Evolutionary conservation across 2,797 vertebrate species (phyloP), one percentile per base, ranked within the genome.

Genomic region (Pterois miles): DNA sequence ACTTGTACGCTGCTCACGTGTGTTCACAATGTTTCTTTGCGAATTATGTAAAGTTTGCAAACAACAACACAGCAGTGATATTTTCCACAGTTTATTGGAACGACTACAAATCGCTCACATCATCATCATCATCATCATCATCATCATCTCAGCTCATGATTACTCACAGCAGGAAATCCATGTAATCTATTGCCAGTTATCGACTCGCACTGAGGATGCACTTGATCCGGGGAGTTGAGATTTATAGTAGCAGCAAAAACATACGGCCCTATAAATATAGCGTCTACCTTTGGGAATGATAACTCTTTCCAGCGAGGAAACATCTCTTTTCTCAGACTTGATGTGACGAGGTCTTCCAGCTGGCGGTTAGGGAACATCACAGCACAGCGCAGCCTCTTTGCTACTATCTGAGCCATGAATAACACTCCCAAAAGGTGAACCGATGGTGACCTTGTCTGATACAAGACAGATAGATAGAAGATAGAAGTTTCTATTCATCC

Each of bases 181-280:
- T 65, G 29, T 80, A 58, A 88, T 74, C 59, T 18, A 63, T 33
- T 76, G 82, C 72, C 72, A 82, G 76, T 62, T 83, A 88, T 90
- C 34, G 63, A 85, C 60, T 71, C 8, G 8, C 2, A 50, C 66
- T 63, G 70, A 85, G 69, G 81, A 88, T 68, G 71, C 62, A n/a
- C 68, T 80, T 69, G 53, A 81, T 76, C 62, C 69, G 62, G 40
- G 54, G 57, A 78, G 84, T 68, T 65, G 22, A 79, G 80, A 92
- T 91, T 90, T 87, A 90, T 86, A 52, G 76, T 48, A 31, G 67
- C 71, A 77, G 72, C 46, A 80, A 75, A 87, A 90, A 79, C 78
- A 88, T 82, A 75, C 63, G 66, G 68, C 27, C 62, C 84, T 84
- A 90, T 89, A 89, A 91, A 91, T 91, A 87, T 76, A 78, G 52